A percentile compares a stretch with the other conserved stretches of the same genome.
Evolutionary conservation across 2,113 vertebrate species (phyloP).

Genomic region (Phyllostomus discolor): DNA sequence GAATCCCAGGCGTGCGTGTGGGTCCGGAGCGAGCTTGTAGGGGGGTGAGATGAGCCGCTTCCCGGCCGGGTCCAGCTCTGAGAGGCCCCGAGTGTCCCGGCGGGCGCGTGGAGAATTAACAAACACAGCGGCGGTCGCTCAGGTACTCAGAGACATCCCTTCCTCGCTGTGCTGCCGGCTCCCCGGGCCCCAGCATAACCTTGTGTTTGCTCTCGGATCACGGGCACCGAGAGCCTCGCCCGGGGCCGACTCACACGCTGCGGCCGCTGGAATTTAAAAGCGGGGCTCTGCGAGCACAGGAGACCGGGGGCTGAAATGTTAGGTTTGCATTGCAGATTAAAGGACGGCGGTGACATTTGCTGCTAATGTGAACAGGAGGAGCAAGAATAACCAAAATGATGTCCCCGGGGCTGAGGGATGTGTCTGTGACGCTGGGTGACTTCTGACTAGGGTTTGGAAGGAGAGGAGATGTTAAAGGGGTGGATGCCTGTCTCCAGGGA

Average conservation of each 20-base stretch:
- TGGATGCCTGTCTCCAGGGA: accelerated
- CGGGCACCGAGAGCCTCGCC: too few species aligned
- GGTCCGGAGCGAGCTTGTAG: accelerated
- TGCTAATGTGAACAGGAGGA: not conserved
- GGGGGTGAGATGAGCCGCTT: too few species aligned
- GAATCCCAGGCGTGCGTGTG: accelerated
- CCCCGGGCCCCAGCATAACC: accelerated
- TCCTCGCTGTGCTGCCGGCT: not conserved
- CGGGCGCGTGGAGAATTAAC: not conserved
- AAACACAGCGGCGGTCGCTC: not conserved
- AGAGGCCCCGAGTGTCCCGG: not conserved
- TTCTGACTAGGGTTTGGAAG: not conserved
- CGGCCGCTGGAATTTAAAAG: not conserved
- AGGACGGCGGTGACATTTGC: not conserved
- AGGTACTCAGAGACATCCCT: not conserved
- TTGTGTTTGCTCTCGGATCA: not conserved
- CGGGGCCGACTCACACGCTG: accelerated
- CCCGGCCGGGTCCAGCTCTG: not conserved
- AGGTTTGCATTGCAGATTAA: not conserved
- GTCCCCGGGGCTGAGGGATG: not conserved
- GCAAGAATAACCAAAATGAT: not conserved
- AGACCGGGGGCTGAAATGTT: not conserved
- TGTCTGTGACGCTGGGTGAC: not conserved
- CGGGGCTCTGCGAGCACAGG: not conserved
- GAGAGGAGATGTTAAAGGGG: not conserved